These are phyloP conservation scores for Leucozona laternaria DNA, from an alignment of 2,888 invertebrate species.

Conservation along the genomic window DNA sequence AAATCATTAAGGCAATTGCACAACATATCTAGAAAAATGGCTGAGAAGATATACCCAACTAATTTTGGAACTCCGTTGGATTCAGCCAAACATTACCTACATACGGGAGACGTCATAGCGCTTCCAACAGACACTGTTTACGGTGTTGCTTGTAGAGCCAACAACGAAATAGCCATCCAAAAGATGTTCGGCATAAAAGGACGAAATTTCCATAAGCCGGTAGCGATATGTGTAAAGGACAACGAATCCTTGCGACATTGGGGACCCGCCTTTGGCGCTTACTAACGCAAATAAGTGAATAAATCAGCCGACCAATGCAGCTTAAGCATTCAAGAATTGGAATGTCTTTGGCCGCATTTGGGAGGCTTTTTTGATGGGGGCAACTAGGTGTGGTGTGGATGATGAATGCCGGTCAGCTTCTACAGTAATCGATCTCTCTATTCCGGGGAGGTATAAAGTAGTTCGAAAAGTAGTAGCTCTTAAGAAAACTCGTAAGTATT, in stretches of 20 bases:
- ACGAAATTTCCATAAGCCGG: constrained; percentile 92
- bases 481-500: constrained; percentile 85
- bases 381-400: constrained; percentile 86
- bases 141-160: constrained; percentile 95
- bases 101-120: constrained; percentile 89
- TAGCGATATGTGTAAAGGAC: constrained; percentile 95
- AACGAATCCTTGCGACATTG: constrained; percentile 90
- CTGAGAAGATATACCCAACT: constrained; percentile 39
- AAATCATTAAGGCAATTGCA: constrained; percentile 20
- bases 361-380: constrained; percentile 94
- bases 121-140: constrained; percentile 99
- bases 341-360: constrained; percentile 91
- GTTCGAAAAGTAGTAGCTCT: constrained; percentile 91
- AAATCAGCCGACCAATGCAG: constrained; percentile 92
- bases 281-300: constrained; percentile 99
- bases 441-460: constrained; percentile 88
- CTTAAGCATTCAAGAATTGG: constrained; percentile 91
- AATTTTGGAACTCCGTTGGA: constrained; percentile 75
- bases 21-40: constrained; percentile 42
- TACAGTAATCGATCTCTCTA: constrained; percentile 95
- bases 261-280: constrained; percentile 94
- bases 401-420: constrained; percentile 91
- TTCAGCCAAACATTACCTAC: constrained; percentile 82
- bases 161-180: constrained; percentile 90
- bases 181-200: constrained; percentile 94